These are phyloP conservation scores for Phoeniculus purpureus DNA, from an alignment of 2,797 vertebrate genomes.

Conservation along the genomic window DNA sequence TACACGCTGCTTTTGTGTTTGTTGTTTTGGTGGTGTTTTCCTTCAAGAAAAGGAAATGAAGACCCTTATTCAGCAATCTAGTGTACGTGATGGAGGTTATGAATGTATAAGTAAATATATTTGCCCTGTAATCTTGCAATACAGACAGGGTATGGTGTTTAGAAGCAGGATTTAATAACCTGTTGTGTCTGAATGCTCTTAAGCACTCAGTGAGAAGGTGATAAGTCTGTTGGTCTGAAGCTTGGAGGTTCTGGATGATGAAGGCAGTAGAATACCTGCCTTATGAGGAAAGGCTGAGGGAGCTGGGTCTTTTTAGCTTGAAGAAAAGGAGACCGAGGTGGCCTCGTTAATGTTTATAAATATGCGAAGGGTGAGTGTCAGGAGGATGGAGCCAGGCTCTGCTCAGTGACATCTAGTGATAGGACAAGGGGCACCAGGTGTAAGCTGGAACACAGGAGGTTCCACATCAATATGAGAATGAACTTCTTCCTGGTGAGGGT, in stretches of 20 bases:
- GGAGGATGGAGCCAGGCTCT: too few relatives aligned
- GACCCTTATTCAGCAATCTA: not conserved
- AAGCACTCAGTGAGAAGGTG: not conserved
- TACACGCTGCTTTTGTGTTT: rapidly evolving
- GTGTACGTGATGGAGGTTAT: not conserved
- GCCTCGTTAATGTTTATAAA: too few relatives aligned
- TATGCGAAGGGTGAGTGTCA: too few relatives aligned
- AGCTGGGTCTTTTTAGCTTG: too few relatives aligned
- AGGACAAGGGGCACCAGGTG: too few relatives aligned
- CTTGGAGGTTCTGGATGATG: not conserved
- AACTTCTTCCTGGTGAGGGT: too few relatives aligned
- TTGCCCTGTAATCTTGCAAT: not conserved
- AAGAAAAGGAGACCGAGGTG: too few relatives aligned
- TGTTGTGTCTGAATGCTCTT: not conserved
- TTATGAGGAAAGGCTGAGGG: too few relatives aligned
- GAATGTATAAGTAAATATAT: not conserved
- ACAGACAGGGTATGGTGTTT: not conserved
- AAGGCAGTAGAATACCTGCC: too few relatives aligned
- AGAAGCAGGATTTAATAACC: not conserved
- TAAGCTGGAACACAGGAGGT: too few relatives aligned
- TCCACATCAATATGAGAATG: too few relatives aligned
- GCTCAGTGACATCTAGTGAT: too few relatives aligned
- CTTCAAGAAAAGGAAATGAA: not conserved
- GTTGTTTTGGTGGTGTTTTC: not conserved
- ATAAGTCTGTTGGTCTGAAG: not conserved